These are phyloP conservation scores for Ciconia maguari DNA, from an alignment of 2,113 vertebrate genomes.

Conservation along the genomic window DNA sequence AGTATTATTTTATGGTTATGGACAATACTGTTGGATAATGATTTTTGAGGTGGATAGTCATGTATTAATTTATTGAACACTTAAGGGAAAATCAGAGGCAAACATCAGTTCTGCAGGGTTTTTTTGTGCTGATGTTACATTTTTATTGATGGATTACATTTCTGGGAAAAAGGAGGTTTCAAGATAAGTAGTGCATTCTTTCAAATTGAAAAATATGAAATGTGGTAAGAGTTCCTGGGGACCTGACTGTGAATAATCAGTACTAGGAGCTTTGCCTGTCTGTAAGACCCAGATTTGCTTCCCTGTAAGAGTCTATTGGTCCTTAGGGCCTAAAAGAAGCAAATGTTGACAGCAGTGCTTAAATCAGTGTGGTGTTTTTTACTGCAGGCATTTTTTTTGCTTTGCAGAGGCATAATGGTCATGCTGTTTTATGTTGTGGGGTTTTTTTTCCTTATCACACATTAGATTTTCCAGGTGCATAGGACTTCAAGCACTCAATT, in stretches of 20 bases:
- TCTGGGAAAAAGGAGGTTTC: conserved; percentile 57
- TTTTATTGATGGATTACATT: conserved; percentile 61
- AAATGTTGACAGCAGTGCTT: conserved; percentile 60
- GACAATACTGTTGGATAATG: neutral
- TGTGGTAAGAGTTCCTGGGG: conserved; percentile 57
- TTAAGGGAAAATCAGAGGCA: neutral
- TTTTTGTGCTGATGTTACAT: conserved; percentile 6
- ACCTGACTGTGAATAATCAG: conserved; percentile 61
- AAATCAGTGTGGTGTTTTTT: conserved; percentile 62
- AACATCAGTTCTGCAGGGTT: neutral
- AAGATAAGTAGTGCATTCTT: conserved; percentile 50
- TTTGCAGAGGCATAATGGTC: conserved; percentile 12
- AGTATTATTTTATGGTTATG: neutral
- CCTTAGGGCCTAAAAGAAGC: conserved; percentile 61
- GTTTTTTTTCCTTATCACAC: neutral
- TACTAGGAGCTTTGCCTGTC: conserved; percentile 61
- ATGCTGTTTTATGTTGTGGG: neutral
- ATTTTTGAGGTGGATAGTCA: neutral
- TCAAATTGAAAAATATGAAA: conserved; percentile 72
- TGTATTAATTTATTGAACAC: neutral
- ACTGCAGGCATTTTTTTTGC: conserved; percentile 22
- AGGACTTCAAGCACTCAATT: neutral
- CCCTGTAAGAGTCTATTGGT: conserved; percentile 50
- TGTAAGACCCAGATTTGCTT: conserved; percentile 62
- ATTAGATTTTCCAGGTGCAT: conserved; percentile 53